These are phyloP conservation scores for Poeciliopsis presidionis DNA, from an alignment of 2,797 vertebrate species.

Conservation along the genomic window DNA sequence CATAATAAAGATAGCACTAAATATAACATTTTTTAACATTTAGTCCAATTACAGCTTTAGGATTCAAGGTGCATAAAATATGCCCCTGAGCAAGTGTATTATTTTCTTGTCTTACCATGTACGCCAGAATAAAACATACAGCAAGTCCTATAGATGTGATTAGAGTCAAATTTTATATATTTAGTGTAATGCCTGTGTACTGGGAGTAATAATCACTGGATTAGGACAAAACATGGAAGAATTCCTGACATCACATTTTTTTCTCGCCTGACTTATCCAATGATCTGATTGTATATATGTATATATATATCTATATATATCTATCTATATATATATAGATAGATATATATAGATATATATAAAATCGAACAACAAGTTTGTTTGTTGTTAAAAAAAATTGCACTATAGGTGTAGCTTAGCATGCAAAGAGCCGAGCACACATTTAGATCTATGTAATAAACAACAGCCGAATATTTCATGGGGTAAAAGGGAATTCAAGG, in stretches of 20 bases:
- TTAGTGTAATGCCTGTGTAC: neutral
- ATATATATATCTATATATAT: no score
- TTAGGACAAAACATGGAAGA: no score
- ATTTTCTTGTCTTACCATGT: neutral
- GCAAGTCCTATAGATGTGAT: neutral
- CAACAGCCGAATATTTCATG: constrained; percentile 62
- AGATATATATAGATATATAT: no score
- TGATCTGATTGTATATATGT: no score
- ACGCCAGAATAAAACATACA: no score
- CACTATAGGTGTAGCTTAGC: constrained; percentile 7
- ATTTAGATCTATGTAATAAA: constrained; percentile 64
- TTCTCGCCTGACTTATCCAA: no score
- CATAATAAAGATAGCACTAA: neutral
- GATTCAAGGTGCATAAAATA: neutral
- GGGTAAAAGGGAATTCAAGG: constrained; percentile 59
- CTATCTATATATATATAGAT: no score
- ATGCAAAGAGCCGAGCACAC: constrained; percentile 24
- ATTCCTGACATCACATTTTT: no score
- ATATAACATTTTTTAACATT: neutral
- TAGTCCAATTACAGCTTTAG: no score
- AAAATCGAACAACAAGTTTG: no score
- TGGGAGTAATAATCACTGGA: no score
- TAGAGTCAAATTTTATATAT: neutral
- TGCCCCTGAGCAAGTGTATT: neutral
- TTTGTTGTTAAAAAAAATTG: no score